phyloP scores from a whole-genome alignment of 2,113 vertebrate genomes.

The Labeo rohita region DNA sequence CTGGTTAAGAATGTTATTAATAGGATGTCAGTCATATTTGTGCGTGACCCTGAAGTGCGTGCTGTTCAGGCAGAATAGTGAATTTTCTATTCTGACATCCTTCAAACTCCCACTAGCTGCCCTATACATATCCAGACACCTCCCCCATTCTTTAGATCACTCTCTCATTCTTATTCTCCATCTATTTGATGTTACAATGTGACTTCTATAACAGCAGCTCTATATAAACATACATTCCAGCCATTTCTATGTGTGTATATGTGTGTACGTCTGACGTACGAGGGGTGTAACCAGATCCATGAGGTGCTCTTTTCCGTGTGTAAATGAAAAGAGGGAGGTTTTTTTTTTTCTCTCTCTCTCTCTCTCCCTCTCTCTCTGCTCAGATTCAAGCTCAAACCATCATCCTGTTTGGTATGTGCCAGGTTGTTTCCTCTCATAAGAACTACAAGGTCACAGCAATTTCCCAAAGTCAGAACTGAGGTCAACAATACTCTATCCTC shows the following conservation, averaged over 20 bases:
- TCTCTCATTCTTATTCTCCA: not conserved
- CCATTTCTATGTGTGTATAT: not conserved
- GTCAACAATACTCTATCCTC: constrained; percentile 72
- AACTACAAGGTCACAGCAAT: constrained; percentile 74
- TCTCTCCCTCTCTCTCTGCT: not conserved
- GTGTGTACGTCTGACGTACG: constrained; percentile 31
- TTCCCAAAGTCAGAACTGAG: constrained; percentile 74
- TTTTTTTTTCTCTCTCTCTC: constrained; percentile 12
- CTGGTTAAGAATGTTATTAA: not conserved
- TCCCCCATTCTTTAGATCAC: not conserved
- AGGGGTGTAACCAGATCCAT: constrained; percentile 47
- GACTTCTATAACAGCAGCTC: constrained; percentile 6
- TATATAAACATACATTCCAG: constrained; percentile 11
- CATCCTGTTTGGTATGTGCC: constrained; percentile 64
- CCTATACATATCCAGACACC: not conserved
- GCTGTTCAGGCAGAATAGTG: not conserved
- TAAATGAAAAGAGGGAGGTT: constrained; percentile 49
- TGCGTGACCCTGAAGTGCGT: constrained; percentile 1
- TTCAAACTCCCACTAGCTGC: not conserved
- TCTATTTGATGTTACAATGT: constrained; percentile 15
- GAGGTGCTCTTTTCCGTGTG: constrained; percentile 53
- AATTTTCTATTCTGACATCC: constrained; percentile 8
- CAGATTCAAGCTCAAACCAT: constrained; percentile 65
- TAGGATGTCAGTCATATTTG: constrained; percentile 5
- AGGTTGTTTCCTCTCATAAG: constrained; percentile 74